A percentile compares a stretch with the other conserved stretches of the same genome.
phyloP scores from a whole-genome alignment of 2,113 vertebrate genomes.

The Phrynocephalus versicolor region DNA sequence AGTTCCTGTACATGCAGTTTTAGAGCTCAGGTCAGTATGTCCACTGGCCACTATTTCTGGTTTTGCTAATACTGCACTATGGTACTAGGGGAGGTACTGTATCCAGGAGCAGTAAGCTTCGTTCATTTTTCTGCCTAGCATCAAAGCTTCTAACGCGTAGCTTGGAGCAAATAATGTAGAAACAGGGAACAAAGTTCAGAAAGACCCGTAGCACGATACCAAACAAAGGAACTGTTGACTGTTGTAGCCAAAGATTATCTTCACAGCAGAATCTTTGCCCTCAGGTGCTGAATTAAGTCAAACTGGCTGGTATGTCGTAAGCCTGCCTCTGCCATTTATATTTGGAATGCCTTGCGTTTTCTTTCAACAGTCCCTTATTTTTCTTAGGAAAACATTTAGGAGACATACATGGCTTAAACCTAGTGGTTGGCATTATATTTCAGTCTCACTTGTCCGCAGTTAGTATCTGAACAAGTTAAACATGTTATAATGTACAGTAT shows the following conservation, averaged over 20 bases:
- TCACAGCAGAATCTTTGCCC: neutral
- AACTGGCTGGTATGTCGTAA: neutral
- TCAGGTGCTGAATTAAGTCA: constrained; percentile 3
- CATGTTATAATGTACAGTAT: neutral
- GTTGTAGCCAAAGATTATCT: constrained; percentile 13
- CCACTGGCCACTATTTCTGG: neutral
- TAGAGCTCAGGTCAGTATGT: neutral
- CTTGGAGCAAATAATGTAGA: constrained; percentile 4
- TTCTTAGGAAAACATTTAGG: neutral
- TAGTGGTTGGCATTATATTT: neutral
- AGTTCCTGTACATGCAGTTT: neutral
- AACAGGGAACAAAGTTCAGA: constrained; percentile 29
- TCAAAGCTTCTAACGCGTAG: neutral
- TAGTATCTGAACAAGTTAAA: neutral
- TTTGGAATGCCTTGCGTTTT: too few relatives aligned
- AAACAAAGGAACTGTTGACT: constrained; percentile 29
- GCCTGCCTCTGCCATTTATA: neutral
- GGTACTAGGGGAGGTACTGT: too few relatives aligned
- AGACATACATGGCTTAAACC: neutral
- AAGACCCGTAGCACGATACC: neutral
- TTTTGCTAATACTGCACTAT: neutral
- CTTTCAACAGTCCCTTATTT: neutral
- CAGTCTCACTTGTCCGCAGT: neutral
- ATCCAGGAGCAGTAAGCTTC: neutral
- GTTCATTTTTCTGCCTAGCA: neutral